A percentile compares a stretch with the other conserved stretches of the same genome.
Conservation (phyloP, 2,888 invertebrate species). For the Pachymerium ferrugineum region DNA sequence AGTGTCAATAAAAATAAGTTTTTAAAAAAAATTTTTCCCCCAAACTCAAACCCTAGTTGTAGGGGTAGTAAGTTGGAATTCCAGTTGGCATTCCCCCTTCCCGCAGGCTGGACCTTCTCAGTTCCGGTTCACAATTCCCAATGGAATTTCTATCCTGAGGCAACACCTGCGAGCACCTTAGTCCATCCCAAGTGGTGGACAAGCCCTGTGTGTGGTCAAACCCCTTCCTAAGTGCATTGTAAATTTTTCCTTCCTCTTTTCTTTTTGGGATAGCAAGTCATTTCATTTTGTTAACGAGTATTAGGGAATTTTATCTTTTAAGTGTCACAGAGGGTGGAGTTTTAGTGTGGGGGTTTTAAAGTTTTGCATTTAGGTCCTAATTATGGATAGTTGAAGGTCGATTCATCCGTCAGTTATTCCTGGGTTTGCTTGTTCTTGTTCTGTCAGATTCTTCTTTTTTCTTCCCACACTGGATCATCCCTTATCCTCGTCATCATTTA, state of each 20-base stretch:
- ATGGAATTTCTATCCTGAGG: slow-evolving; percentile 17
- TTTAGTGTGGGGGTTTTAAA: background rate
- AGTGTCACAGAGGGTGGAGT: background rate
- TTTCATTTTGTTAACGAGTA: background rate
- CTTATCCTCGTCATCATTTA: slow-evolving; percentile 27
- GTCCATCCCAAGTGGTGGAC: slow-evolving; percentile 22
- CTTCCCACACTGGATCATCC: slow-evolving; percentile 20
- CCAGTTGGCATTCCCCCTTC: slow-evolving; percentile 19
- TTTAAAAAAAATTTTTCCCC: background rate
- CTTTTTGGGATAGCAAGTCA: background rate
- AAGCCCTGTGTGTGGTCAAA: slow-evolving; percentile 26
- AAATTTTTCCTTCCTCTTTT: background rate
- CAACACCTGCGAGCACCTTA: slow-evolving; percentile 24
- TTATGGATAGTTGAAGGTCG: slow-evolving; percentile 16
- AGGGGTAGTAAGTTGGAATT: background rate
- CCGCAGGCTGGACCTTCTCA: slow-evolving; percentile 19
- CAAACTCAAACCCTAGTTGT: too few relatives aligned
- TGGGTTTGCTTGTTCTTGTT: slow-evolving; percentile 23
- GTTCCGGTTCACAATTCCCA: slow-evolving; percentile 20
- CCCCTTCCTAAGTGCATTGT: slow-evolving; percentile 9
- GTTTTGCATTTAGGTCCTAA: background rate
- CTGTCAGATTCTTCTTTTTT: background rate
- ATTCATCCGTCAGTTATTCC: slow-evolving; percentile 27
- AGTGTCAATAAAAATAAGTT: background rate
- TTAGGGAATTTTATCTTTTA: background rate